Evolutionary conservation across 2,113 vertebrate genomes (phyloP).

Genomic region (Amphiprion ocellaris): DNA sequence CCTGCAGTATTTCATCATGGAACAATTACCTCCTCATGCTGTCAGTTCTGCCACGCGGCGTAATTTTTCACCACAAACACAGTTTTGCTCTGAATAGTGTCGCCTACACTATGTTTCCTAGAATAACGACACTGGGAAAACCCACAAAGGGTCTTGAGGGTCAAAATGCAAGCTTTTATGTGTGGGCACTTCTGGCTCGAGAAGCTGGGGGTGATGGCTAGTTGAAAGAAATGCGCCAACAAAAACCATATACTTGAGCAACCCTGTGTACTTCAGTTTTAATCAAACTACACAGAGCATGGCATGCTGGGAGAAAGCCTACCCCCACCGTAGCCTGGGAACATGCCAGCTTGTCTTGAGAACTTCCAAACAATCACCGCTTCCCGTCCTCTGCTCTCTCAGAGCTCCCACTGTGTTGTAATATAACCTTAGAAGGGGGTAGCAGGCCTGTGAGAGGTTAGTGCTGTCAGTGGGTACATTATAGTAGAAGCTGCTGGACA

Average conservation of each 20-base stretch:
- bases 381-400: slow-evolving; percentile 67
- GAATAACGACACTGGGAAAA: slow-evolving; percentile 30
- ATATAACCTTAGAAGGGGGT: slow-evolving; percentile 81
- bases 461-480: slow-evolving; percentile 76
- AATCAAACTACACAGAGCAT: slow-evolving; percentile 80
- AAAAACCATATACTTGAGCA: slow-evolving; percentile 67
- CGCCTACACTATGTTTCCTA: slow-evolving; percentile 22
- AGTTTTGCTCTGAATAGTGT: slow-evolving; percentile 32
- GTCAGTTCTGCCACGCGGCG: slow-evolving; percentile 8
- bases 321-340: slow-evolving; percentile 78
- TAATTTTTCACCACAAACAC: slow-evolving; percentile 14
- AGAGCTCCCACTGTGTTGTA: slow-evolving; percentile 81
- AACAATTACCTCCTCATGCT: slow-evolving; percentile 6
- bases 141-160: slow-evolving; percentile 15
- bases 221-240: slow-evolving; percentile 35
- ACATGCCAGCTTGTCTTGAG: slow-evolving; percentile 79
- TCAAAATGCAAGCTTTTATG: slow-evolving; percentile 29
- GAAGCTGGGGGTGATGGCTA: slow-evolving; percentile 31
- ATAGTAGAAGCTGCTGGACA: slow-evolving; percentile 69
- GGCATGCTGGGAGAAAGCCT: slow-evolving; percentile 78
- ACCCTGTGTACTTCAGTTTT: slow-evolving; percentile 71
- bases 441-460: slow-evolving; percentile 68
- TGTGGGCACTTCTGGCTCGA: slow-evolving; percentile 28
- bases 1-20: slow-evolving; percentile 28
- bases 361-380: slow-evolving; percentile 76